Base-by-base conservation (phyloP, 2,113 vertebrate genomes). In the Colaptes auratus region DNA sequence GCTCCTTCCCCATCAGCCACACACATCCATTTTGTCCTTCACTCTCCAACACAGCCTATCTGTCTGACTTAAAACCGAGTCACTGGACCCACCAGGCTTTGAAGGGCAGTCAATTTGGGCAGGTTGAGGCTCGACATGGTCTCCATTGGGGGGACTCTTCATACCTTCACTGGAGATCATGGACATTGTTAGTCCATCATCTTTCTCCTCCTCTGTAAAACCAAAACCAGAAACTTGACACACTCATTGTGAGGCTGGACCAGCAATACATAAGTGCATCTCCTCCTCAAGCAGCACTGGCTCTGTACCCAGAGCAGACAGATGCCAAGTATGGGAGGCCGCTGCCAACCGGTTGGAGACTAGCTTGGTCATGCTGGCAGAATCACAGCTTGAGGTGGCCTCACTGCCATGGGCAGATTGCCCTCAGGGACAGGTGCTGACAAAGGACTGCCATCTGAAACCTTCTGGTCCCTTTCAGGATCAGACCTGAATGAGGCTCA, bases 181-280 rank as follows among this genome's bases (percentile, higher is more conserved):
- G 0, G 96, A 95, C 91, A 97, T 95, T 0, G 94, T 88, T 16
- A 97, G 33, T 13, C 93, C 94, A 0, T 97, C 97, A 33, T 97
- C 96, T 76, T 97, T 97, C 80, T 97, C 97, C 50, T 97, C 97
- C 80, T 97, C 97, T 97, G 94, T 56, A 82, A 84, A 88, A 86
- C 10, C 66, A 74, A 86, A 71, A 46, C 6, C 25, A 2, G 53
- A 77, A 9, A 28, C 15, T 18, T 59, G 0, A 30, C 21, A 75
- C 2, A 1, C 5, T 15, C 23, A 24, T 20, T 23, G 31, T 0
- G 0, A 74, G 16, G 50, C 36, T 27, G 27, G 75, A 55, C 16
- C 53, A 24, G 63, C 36, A 36, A 3, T 27, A 25, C 1, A 1
- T 0, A 27, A 24, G 1, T 42, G 27, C 0, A 0, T 56, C 58